Evolutionary conservation across 2,888 invertebrate genomes (phyloP), one percentile per base, ranked within the genome.

Genomic region (Erannis defoliaria): DNA sequence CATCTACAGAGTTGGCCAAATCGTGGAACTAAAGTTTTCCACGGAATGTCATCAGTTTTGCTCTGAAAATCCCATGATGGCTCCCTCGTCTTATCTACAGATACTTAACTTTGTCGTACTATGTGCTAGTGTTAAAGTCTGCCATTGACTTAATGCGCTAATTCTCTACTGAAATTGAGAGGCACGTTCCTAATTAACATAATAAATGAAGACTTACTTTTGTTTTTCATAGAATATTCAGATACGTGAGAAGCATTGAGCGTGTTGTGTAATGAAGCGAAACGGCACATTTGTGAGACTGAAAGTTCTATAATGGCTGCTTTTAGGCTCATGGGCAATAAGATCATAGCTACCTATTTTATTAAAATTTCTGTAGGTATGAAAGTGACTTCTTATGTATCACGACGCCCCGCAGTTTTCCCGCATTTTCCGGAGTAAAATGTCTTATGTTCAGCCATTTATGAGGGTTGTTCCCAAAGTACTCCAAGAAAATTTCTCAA

Each of bases 121-220:
- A 10, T 45, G 29, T 45, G 46, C 33, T 16, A 29, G 55, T 48
- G 57, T 62, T 56, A 48, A 57, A 57, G 56, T 62, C 69, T 70
- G 71, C 66, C 66, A 69, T 72, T 69, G 73, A 67, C 73, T 74
- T 74, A 73, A 66, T 71, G 73, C 67, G 65, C 71, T 83, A 82
- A 85, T 82, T 75, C 78, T 74, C 68, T 54, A 68, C 73, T 69
- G 72, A 77, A 78, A 83, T 80, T 81, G 79, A 73, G 71, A 77
- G 78, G 74, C 85, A 84, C 81, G 86, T 70, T 72, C 68, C 53
- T 70, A 73, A 82, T 85, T 86, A 81, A 67, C 84, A 84, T 84
- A 77, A 78, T 77, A 77, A 76, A 54, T 38, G 50, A 42, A 76
- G 76, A 74, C 73, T 69, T 71, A 75, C 73, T 75, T 73, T 74